phyloP scores from a whole-genome alignment of 2,797 vertebrate genomes.

The Centroberyx gerrardi region DNA sequence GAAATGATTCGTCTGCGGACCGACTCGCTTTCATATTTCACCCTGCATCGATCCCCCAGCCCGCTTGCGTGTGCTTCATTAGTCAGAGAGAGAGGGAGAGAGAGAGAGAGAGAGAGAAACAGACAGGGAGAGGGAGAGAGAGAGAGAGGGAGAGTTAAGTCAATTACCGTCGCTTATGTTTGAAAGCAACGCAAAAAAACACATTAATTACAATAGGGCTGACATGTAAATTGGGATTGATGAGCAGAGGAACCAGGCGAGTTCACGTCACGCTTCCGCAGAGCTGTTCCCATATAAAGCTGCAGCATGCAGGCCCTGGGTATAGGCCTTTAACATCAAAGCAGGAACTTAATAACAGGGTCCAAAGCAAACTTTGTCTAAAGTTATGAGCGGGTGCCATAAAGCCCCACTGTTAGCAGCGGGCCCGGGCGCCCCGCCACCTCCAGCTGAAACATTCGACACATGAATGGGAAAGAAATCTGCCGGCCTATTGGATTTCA shows the following conservation, averaged over 20 bases:
- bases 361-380: constrained; percentile 68
- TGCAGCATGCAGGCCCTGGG: neutral
- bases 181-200: constrained; percentile 72
- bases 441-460: constrained; percentile 53
- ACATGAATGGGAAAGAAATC: constrained; percentile 67
- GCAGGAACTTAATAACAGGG: constrained; percentile 43
- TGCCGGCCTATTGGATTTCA: constrained; percentile 72
- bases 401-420: constrained; percentile 50
- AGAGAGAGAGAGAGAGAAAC: constrained; percentile 50
- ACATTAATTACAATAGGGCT: constrained; percentile 73
- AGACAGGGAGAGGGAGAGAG: constrained; percentile 29
- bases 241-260: constrained; percentile 34
- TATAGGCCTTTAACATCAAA: constrained; percentile 41
- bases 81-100: constrained; percentile 59
- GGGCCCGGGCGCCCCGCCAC: constrained; percentile 34
- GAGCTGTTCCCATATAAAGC: constrained; percentile 31
- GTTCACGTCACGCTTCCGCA: constrained; percentile 40
- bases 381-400: constrained; percentile 65
- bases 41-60: constrained; percentile 75
- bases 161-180: constrained; percentile 75
- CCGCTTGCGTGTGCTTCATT: constrained; percentile 75
- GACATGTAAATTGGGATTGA: constrained; percentile 74
- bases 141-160: constrained; percentile 60
- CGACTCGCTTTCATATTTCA: constrained; percentile 82
- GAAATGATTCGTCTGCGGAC: constrained; percentile 78